These are phyloP conservation scores for Tribolium castaneum DNA, from an alignment of 1,140 invertebrate genomes.

Conservation along the genomic window DNA sequence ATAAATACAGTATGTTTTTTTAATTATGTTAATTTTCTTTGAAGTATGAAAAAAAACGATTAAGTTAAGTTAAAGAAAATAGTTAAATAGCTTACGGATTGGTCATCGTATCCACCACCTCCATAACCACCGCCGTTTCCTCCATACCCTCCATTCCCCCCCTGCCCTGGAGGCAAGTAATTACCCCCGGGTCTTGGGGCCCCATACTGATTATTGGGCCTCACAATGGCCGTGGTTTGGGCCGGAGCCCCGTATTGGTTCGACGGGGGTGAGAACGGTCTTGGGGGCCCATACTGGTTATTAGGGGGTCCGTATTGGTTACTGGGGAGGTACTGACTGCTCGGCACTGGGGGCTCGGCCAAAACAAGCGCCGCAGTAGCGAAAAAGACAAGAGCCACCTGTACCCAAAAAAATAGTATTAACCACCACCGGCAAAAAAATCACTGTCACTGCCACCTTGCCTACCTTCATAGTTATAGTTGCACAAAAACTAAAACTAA, in stretches of 20 bases:
- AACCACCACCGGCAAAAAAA: not conserved
- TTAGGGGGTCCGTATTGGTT: slow-evolving; percentile 60
- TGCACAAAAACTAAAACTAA: slow-evolving; percentile 44
- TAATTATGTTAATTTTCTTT: no score
- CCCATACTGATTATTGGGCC: slow-evolving; percentile 54
- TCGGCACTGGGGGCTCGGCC: slow-evolving; percentile 65
- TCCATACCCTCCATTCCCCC: slow-evolving; percentile 52
- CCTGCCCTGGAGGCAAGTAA: slow-evolving; percentile 56
- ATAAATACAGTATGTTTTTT: no score
- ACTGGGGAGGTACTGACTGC: slow-evolving; percentile 69
- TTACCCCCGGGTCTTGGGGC: slow-evolving; percentile 62
- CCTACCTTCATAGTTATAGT: slow-evolving; percentile 58
- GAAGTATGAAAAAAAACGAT: not conserved
- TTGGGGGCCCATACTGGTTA: slow-evolving; percentile 58
- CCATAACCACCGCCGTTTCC: slow-evolving; percentile 54
- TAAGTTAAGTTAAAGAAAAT: no score
- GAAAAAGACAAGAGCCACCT: slow-evolving; percentile 53
- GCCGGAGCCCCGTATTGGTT: slow-evolving; percentile 52
- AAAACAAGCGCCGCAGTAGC: slow-evolving; percentile 51
- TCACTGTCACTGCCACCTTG: not conserved
- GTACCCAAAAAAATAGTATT: slow-evolving; percentile 38
- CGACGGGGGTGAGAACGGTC: slow-evolving; percentile 56
- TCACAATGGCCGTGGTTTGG: slow-evolving; percentile 54
- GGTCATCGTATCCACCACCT: slow-evolving; percentile 59
- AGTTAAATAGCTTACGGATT: slow-evolving; percentile 59